Evolutionary conservation across 2,797 vertebrate genomes (phyloP).

Genomic region (Falco cherrug): DNA sequence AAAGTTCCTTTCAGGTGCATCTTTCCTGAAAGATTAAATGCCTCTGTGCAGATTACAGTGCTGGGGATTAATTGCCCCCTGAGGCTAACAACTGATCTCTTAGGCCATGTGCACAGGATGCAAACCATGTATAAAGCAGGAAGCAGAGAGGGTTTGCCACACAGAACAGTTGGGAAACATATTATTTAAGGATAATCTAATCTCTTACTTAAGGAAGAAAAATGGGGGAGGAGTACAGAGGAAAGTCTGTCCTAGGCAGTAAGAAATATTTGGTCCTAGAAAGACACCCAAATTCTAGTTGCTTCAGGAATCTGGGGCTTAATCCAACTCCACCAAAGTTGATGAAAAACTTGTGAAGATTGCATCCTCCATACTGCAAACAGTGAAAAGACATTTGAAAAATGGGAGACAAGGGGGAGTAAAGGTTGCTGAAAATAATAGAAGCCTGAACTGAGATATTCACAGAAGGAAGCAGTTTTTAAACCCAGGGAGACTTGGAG

Average conservation of each 20-base stretch:
- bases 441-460: not conserved
- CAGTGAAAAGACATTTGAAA: not conserved
- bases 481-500: not conserved
- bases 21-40: constrained; percentile 66
- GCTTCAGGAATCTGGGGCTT: constrained; percentile 1
- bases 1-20: constrained; percentile 62
- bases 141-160: constrained; percentile 8
- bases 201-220: not conserved
- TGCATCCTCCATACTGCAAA: not conserved
- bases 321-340: not conserved
- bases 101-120: constrained; percentile 26
- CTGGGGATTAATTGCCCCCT: constrained; percentile 54
- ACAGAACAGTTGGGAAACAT: constrained; percentile 18
- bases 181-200: constrained; percentile 33
- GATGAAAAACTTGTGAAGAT: not conserved
- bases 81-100: constrained; percentile 42
- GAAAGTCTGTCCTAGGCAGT: not conserved
- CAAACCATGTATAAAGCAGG: constrained; percentile 4
- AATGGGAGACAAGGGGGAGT: not conserved
- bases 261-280: not conserved
- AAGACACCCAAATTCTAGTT: not conserved
- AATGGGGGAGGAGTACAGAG: not conserved
- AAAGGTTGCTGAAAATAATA: not conserved
- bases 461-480: not conserved
- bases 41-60: constrained; percentile 52